A percentile compares a stretch with the other conserved stretches of the same genome.
Conservation (phyloP, 2,888 invertebrate genomes). For the Pomacea canaliculata region DNA sequence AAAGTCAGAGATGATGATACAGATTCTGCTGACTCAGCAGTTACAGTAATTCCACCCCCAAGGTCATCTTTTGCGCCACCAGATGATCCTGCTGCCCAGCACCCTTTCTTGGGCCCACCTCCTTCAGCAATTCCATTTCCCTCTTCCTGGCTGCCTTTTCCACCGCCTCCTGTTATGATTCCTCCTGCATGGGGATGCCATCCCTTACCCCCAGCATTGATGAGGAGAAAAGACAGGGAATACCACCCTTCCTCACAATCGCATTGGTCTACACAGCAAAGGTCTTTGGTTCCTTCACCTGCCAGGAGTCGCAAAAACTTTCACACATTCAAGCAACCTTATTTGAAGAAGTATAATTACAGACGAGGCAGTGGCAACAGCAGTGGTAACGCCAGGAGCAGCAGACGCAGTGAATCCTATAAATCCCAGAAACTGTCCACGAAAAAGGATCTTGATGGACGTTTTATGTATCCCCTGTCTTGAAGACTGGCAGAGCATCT, state of each 20-base stretch:
- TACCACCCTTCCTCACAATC: background rate
- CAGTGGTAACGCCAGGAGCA: background rate
- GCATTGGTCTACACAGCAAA: background rate
- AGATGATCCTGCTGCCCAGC: slow-evolving; percentile 13
- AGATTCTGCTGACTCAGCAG: slow-evolving; percentile 18
- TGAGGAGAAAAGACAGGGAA: slow-evolving; percentile 11
- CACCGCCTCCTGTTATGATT: slow-evolving; percentile 10
- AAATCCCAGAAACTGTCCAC: slow-evolving; percentile 19
- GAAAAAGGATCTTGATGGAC: slow-evolving; percentile 20
- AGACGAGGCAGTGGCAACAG: background rate
- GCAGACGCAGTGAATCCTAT: background rate
- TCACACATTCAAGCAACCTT: background rate
- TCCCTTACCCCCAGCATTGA: slow-evolving; percentile 10
- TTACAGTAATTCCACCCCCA: slow-evolving; percentile 22
- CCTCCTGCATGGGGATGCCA: slow-evolving; percentile 14
- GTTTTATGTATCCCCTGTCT: slow-evolving; percentile 19
- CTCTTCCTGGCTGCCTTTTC: slow-evolving; percentile 14
- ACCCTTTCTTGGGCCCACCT: slow-evolving; percentile 18
- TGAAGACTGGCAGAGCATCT: background rate
- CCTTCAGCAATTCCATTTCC: slow-evolving; percentile 14
- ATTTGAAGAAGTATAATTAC: background rate
- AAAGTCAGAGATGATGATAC: slow-evolving; percentile 12
- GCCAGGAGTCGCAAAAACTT: background rate
- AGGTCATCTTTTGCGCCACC: slow-evolving; percentile 24
- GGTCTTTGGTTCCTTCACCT: background rate